These are phyloP conservation scores for Lucifuga dentata DNA, from an alignment of 2,113 vertebrate genomes.

Conservation along the genomic window DNA sequence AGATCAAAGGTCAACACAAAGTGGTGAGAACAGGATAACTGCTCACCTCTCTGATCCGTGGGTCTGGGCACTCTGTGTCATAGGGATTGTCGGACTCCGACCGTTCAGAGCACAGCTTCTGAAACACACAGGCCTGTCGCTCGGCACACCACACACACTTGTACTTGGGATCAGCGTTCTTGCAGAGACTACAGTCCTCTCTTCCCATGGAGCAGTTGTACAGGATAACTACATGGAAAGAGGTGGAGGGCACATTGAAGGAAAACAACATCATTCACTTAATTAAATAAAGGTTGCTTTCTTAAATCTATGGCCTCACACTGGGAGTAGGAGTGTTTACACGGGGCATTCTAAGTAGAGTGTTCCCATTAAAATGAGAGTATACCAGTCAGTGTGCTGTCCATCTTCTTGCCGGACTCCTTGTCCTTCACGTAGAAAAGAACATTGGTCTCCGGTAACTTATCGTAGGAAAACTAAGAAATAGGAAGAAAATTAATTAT, in stretches of 20 bases:
- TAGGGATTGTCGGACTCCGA: constrained; percentile 33
- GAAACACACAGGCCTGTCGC: constrained; percentile 85
- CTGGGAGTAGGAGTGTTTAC: constrained; percentile 20
- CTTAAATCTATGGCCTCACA: constrained; percentile 16
- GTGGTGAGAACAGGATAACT: background rate
- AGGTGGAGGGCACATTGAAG: no score
- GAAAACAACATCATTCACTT: background rate
- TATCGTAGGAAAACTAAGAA: constrained; percentile 86
- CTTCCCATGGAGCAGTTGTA: constrained; percentile 94
- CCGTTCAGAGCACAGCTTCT: constrained; percentile 81
- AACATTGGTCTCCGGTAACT: constrained; percentile 87
- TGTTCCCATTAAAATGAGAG: constrained; percentile 68
- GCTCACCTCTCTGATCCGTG: constrained; percentile 89
- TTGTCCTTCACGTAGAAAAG: constrained; percentile 88
- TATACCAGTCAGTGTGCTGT: constrained; percentile 92
- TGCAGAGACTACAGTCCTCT: constrained; percentile 93
- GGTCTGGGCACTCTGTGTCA: constrained; percentile 83
- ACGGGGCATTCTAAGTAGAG: constrained; percentile 44
- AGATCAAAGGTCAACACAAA: constrained; percentile 21
- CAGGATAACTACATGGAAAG: constrained; percentile 85
- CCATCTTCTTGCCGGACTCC: constrained; percentile 86
- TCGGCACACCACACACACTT: constrained; percentile 90
- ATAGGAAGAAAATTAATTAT: constrained; percentile 66
- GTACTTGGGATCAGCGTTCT: constrained; percentile 83
- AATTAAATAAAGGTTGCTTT: constrained; percentile 23